Conservation (phyloP, 2,888 invertebrate species). For the Sinelater perroti region DNA sequence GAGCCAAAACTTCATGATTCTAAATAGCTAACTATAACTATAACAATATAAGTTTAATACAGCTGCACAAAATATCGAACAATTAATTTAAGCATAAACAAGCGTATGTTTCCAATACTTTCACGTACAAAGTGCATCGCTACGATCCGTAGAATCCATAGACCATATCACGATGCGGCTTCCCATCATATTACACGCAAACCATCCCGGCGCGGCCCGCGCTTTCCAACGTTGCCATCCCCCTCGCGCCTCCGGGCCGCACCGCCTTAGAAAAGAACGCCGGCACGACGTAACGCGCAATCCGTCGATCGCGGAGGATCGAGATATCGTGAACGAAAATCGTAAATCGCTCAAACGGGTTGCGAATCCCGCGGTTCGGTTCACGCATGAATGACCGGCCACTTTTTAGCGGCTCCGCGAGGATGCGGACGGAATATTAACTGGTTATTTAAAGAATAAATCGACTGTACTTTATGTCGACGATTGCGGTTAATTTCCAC, state of each 20-base stretch:
- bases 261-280: no score
- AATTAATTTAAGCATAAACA: constrained; percentile 26
- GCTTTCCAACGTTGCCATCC: constrained; percentile 5
- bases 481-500: constrained; percentile 35
- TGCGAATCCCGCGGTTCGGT: constrained; percentile 44
- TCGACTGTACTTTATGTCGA: constrained; percentile 36
- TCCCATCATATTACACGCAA: constrained; percentile 21
- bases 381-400: constrained; percentile 47
- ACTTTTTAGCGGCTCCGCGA: constrained; percentile 42
- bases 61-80: constrained; percentile 8
- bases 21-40: no score
- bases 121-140: constrained; percentile 25
- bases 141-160: constrained; percentile 32
- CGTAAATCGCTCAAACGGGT: constrained; percentile 48
- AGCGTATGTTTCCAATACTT: constrained; percentile 8
- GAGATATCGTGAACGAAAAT: constrained; percentile 56
- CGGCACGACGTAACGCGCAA: no score
- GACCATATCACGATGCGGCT: constrained; percentile 29
- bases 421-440: constrained; percentile 42
- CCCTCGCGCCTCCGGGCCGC: no score
- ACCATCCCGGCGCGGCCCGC: neutral
- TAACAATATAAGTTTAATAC: no score
- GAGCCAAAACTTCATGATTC: no score
- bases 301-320: no score
- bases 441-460: constrained; percentile 38